Percentiles rank a stretch among this genome's conserved stretches.
Conservation (phyloP, 2,888 invertebrate genomes). For the Pardosa pseudoannulata region DNA sequence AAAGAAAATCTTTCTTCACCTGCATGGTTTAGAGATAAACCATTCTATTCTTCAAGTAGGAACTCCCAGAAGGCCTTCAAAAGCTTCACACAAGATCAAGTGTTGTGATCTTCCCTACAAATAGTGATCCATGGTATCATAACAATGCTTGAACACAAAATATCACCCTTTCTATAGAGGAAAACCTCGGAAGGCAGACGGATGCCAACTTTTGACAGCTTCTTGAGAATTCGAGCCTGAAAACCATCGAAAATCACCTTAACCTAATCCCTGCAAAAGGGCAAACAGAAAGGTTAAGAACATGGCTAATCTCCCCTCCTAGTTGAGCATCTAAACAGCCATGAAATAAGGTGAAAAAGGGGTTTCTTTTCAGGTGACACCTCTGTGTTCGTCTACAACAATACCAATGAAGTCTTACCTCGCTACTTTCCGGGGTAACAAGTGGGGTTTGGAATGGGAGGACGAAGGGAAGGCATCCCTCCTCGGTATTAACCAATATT, state of each 20-base stretch:
- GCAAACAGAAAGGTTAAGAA: neutral
- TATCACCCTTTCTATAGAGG: slow-evolving; percentile 23
- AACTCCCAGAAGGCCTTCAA: slow-evolving; percentile 36
- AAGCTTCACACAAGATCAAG: slow-evolving; percentile 10
- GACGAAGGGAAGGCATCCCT: too few species aligned
- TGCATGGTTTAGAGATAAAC: neutral
- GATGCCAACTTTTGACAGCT: slow-evolving; percentile 31
- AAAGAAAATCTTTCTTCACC: neutral
- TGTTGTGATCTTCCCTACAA: neutral
- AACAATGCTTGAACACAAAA: slow-evolving; percentile 8
- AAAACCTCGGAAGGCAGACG: neutral
- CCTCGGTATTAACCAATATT: too few species aligned
- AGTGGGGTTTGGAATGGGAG: too few species aligned
- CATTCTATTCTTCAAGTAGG: neutral
- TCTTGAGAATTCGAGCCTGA: neutral
- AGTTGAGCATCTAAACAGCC: slow-evolving; percentile 43
- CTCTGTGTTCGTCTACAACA: neutral
- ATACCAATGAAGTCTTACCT: neutral
- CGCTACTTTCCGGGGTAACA: neutral
- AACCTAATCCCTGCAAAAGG: slow-evolving; percentile 32
- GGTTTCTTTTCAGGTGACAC: slow-evolving; percentile 30
- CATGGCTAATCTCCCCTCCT: slow-evolving; percentile 35
- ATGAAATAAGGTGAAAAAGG: slow-evolving; percentile 29
- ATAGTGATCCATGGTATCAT: neutral
- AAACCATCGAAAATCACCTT: neutral